A percentile compares a stretch with the other conserved stretches of the same genome.
Evolutionary conservation across 2,113 vertebrate genomes (phyloP).

Genomic region (Morone saxatilis): DNA sequence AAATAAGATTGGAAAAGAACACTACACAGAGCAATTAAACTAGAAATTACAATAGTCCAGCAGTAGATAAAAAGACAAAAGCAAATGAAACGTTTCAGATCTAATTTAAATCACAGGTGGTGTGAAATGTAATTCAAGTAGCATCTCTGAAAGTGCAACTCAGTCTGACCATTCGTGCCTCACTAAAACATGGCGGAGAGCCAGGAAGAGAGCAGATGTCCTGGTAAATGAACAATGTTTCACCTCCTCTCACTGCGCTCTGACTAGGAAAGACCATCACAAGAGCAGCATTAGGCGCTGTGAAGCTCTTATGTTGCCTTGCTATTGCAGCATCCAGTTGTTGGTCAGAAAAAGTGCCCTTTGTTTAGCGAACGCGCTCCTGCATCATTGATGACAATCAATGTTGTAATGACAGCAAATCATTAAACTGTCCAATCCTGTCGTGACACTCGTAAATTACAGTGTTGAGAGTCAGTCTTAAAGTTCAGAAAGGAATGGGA

Average conservation of each 20-base stretch:
- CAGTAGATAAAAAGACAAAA: background rate
- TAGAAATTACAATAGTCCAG: background rate
- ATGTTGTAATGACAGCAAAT: constrained; percentile 39
- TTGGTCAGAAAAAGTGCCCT: background rate
- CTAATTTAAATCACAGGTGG: constrained; percentile 17
- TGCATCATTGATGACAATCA: constrained; percentile 29
- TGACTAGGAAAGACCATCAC: background rate
- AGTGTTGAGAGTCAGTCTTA: constrained; percentile 27
- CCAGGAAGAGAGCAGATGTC: constrained; percentile 20
- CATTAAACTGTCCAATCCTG: constrained; percentile 37
- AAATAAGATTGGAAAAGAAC: too few relatives aligned
- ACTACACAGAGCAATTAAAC: too few relatives aligned
- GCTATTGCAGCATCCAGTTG: constrained; percentile 9
- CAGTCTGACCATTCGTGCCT: constrained; percentile 7
- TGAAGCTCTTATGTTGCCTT: constrained; percentile 3
- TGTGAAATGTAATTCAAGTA: constrained; percentile 17
- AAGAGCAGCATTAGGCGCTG: constrained; percentile 8
- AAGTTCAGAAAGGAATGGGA: constrained; percentile 23
- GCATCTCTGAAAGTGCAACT: constrained; percentile 3
- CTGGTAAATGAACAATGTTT: constrained; percentile 31
- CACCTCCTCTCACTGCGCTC: constrained; percentile 4
- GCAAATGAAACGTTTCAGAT: background rate
- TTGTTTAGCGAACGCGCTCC: constrained; percentile 2
- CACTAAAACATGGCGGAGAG: constrained; percentile 25
- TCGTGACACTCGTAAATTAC: constrained; percentile 36